phyloP scores from a whole-genome alignment of 2,888 invertebrate species.

The Lamproptera curius region DNA sequence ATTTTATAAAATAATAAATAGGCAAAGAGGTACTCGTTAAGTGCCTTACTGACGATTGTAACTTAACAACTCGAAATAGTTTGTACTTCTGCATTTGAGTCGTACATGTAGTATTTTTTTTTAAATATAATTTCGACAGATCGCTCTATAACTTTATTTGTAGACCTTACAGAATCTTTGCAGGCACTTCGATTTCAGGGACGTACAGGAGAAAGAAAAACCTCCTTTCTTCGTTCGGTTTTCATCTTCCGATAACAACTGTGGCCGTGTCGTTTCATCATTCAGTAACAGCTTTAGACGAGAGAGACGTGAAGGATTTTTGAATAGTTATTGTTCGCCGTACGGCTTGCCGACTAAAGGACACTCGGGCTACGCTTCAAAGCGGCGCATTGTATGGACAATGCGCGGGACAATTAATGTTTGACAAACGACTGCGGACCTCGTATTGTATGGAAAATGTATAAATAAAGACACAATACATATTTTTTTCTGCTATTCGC shows the following conservation, averaged over 20 bases:
- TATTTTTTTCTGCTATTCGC: no score
- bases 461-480: constrained; percentile 10
- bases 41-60: no score
- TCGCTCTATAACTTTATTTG: no score
- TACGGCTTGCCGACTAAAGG: constrained; percentile 9
- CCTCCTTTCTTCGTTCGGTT: neutral
- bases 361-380: constrained; percentile 10
- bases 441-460: constrained; percentile 6
- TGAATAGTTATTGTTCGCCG: constrained; percentile 8
- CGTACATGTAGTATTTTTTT: no score
- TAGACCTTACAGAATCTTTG: no score
- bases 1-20: no score
- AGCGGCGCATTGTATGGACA: constrained; percentile 14
- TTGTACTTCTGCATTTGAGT: no score
- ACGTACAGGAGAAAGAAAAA: no score
- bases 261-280: neutral
- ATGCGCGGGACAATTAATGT: constrained; percentile 19
- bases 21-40: no score
- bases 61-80: no score
- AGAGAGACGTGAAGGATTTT: constrained; percentile 5
- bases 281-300: neutral
- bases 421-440: constrained; percentile 9
- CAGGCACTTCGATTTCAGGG: no score
- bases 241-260: neutral
- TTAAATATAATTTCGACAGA: no score